These are phyloP conservation scores for Formica exsecta DNA, from an alignment of 1,140 invertebrate genomes.

Conservation along the genomic window DNA sequence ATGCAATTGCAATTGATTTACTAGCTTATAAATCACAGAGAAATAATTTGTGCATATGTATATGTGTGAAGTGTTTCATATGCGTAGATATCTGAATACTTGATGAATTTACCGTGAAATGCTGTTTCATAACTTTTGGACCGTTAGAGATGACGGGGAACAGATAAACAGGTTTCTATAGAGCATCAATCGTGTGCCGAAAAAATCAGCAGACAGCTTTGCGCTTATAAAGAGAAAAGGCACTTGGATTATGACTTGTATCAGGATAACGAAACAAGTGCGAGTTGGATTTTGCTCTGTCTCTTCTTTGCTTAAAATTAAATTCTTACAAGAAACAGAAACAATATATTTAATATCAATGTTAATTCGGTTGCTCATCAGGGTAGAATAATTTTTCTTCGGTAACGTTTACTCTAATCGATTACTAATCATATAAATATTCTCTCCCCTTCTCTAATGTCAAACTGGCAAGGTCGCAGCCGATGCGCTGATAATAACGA, in stretches of 20 bases:
- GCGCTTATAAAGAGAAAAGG: constrained; percentile 40
- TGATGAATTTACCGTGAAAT: neutral
- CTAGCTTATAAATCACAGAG: neutral
- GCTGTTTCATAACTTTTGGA: too few relatives aligned
- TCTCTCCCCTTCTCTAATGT: neutral
- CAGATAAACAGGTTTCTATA: constrained; percentile 63
- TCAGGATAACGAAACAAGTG: neutral
- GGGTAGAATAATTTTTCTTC: constrained; percentile 17
- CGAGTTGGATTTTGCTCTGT: constrained; percentile 6
- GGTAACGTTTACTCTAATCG: neutral
- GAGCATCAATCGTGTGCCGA: neutral
- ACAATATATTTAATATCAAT: neutral
- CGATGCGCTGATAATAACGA: constrained; percentile 6
- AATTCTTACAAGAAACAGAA: neutral
- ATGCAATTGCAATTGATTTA: neutral
- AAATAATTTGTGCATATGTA: neutral
- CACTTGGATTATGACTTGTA: neutral
- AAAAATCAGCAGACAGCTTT: constrained; percentile 13
- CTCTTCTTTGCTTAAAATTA: neutral
- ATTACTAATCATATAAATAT: neutral
- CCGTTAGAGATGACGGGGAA: constrained; percentile 61
- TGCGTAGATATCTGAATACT: constrained; percentile 13
- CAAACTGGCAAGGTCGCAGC: constrained; percentile 17
- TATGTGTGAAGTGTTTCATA: neutral
- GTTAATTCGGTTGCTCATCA: neutral